Conservation (phyloP, 2,113 vertebrate genomes). For the Seriola rivoliana region DNA sequence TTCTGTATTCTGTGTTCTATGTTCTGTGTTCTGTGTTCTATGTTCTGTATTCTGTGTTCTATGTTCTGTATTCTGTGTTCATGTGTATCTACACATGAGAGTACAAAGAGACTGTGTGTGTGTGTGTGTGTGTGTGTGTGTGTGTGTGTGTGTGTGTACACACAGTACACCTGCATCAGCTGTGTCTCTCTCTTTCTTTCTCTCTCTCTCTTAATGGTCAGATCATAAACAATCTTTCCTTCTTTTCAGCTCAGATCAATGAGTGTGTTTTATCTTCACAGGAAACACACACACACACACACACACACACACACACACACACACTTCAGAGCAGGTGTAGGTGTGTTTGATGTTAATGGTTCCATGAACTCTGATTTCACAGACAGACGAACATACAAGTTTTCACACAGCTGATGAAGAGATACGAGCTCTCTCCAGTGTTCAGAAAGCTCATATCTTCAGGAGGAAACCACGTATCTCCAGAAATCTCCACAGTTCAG, state of each 20-base stretch:
- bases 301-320: background rate
- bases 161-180: conserved; percentile 55
- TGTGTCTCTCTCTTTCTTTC: background rate
- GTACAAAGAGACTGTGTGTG: background rate
- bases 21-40: no score
- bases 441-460: no score
- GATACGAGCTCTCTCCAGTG: no score
- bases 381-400: no score
- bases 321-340: conserved; percentile 16
- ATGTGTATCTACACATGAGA: no score
- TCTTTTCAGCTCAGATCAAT: conserved; percentile 30
- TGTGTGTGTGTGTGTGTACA: conserved; percentile 11
- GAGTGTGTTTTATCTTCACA: conserved; percentile 53
- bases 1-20: no score
- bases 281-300: conserved; percentile 4
- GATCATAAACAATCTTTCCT: conserved; percentile 31
- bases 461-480: no score
- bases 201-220: background rate
- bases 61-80: no score
- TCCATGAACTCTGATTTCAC: background rate
- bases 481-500: no score
- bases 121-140: conserved; percentile 7
- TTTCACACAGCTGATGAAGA: no score
- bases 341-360: conserved; percentile 59
- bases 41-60: no score